Evolutionary conservation across 1,140 invertebrate species (phyloP).

Genomic region (Bicyclus anynana): DNA sequence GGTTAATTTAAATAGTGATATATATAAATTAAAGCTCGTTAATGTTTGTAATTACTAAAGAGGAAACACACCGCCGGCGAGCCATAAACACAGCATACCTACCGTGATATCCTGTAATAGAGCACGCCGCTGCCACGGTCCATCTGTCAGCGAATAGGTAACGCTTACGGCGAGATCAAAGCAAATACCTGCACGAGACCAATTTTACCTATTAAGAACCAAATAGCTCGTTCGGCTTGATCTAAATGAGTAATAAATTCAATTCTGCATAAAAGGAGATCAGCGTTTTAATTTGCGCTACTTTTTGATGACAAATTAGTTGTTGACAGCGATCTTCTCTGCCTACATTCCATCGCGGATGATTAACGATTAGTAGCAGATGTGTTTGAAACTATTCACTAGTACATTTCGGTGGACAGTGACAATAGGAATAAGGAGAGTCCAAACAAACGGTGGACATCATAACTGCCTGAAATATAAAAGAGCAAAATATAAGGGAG

Average conservation of each 20-base stretch:
- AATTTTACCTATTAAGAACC: background rate
- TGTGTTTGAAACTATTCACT: no score
- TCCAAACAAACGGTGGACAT: no score
- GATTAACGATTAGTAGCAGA: no score
- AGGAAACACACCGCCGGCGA: background rate
- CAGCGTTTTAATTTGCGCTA: background rate
- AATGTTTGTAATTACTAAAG: background rate
- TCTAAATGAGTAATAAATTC: background rate
- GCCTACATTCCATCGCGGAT: no score
- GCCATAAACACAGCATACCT: background rate
- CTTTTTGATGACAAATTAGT: background rate
- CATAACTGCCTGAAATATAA: no score
- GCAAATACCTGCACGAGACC: background rate
- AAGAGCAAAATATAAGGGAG: no score
- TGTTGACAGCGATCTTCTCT: no score
- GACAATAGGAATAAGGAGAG: no score
- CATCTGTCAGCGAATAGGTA: background rate
- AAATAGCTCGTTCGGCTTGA: background rate
- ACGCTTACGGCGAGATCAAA: background rate
- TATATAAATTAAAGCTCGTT: no score
- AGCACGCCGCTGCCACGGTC: background rate
- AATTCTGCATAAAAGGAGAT: background rate
- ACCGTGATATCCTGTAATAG: background rate
- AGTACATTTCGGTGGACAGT: no score
- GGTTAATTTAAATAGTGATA: no score